Base-by-base conservation (phyloP, 1,140 invertebrate species). In the Cydia strobilella region DNA sequence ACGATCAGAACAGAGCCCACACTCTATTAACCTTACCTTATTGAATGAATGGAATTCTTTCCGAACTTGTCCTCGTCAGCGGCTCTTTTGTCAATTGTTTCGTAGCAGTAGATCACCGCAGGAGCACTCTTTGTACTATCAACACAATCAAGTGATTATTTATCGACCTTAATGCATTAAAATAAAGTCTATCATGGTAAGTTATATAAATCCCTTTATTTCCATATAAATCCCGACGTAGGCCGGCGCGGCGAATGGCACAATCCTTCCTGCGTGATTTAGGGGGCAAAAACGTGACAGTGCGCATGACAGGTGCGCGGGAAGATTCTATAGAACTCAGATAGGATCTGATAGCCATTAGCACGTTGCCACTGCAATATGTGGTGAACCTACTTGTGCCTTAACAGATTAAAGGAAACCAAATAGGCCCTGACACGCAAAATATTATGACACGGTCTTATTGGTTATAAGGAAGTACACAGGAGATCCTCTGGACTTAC, bases 241-340 rank as follows among this genome's bases (percentile, higher is more conserved):
- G 18, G 62, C 25, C 62, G 62, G 62, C 63, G 63, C 35, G 13
- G 25, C 63, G 63, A 66, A 66, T 66, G 25, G 20, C 27, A 35
- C 63, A 35, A 66, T 66, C 63, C 63, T 66, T 66, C 27, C 54
- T 20, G 25, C 63, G 27, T 66, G 63, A 66, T 66, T 66, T 66
- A 66, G 27, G 63, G 25, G 63, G 27, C 25, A 66, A n/a, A 66
- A 35, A 66, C 62, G 63, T 66, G 25, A 66, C 63, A 66, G 1
- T 10, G 25, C 63, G 42, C 42, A 15, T 45, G 42, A 31, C 63
- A 66, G 63, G 63, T 66, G 63, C 63, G 25, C 7, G 63, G 15
- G 15, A 66, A 10, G 10, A 18, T 54, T 7, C 15, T 18, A 54
- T 54, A 54, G 15, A 54, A 54, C n/a, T 45, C 13, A 45, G 51